Conservation (phyloP, 2,797 vertebrate genomes). For the Sorex maritimensis region DNA sequence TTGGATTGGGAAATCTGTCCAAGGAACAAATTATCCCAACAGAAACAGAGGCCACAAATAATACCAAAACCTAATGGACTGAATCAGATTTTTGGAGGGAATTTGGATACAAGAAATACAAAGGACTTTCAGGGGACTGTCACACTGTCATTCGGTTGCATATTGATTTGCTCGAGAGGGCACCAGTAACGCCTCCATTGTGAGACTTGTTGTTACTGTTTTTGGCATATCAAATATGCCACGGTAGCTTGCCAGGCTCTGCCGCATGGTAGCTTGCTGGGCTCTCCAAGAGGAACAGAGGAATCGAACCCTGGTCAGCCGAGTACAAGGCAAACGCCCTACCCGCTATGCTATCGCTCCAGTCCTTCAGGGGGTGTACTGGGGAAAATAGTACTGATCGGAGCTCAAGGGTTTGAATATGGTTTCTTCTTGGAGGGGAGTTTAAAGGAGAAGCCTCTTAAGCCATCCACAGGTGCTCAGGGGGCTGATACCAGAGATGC, state of each 20-base stretch:
- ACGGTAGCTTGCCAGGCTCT: no score
- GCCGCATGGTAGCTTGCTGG: no score
- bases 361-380: not conserved
- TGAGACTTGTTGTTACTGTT: no score
- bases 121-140: not conserved
- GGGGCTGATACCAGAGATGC: no score
- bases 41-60: constrained; percentile 27
- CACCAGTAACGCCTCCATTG: no score
- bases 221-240: no score
- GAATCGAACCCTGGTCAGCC: no score
- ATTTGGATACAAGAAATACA: not conserved
- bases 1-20: not conserved
- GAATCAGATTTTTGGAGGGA: not conserved
- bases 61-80: not conserved
- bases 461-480: not conserved
- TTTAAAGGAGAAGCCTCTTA: constrained; percentile 10
- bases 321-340: no score
- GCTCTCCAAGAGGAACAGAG: no score
- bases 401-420: not conserved
- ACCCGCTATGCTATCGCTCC: no score
- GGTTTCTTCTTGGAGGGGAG: not conserved
- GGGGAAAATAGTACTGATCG: not conserved
- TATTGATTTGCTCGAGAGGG: no score
- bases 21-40: not conserved
- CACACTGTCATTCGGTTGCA: no score